Conservation (phyloP, 1,140 invertebrate species). For the Drosophila novamexicana region DNA sequence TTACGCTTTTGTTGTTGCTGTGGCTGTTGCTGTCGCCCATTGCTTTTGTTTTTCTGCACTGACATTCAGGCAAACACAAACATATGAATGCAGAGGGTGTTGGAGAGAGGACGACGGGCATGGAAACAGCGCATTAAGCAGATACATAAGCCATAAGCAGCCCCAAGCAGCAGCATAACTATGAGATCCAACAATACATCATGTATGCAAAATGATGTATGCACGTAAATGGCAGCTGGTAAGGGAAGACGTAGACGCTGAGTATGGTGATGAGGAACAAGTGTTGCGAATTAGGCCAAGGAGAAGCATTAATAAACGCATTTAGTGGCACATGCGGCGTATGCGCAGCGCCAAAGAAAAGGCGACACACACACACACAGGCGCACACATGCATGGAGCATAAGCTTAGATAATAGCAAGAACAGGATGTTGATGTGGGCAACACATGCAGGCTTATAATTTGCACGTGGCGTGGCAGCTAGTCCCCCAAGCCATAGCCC, state of each 20-base stretch:
- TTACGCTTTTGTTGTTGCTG: slow-evolving; percentile 49
- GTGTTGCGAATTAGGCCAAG: slow-evolving; percentile 81
- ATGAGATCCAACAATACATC: slow-evolving; percentile 68
- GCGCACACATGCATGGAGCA: slow-evolving; percentile 6
- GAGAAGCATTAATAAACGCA: slow-evolving; percentile 82
- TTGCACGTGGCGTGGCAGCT: slow-evolving; percentile 63
- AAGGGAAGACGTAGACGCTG: not conserved
- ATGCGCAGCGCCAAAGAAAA: slow-evolving; percentile 69
- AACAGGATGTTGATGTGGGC: slow-evolving; percentile 68
- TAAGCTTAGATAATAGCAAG: slow-evolving; percentile 78
- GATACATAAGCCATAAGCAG: slow-evolving; percentile 58
- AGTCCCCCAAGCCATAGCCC: not conserved
- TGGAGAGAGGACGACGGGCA: not conserved
- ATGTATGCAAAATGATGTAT: slow-evolving; percentile 82
- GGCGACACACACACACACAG: slow-evolving; percentile 9
- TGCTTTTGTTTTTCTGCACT: slow-evolving; percentile 74
- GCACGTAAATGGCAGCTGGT: slow-evolving; percentile 65
- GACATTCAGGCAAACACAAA: slow-evolving; percentile 64
- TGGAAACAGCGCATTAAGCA: slow-evolving; percentile 2
- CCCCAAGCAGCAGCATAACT: slow-evolving; percentile 41
- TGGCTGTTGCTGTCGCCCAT: slow-evolving; percentile 33
- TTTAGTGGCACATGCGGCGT: slow-evolving; percentile 73
- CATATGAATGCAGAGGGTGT: slow-evolving; percentile 20
- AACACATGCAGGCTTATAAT: slow-evolving; percentile 80
- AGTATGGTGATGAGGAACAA: slow-evolving; percentile 54